These are phyloP conservation scores for Agonopterix alstromeriana DNA, from an alignment of 2,888 invertebrate species.

Conservation along the genomic window DNA sequence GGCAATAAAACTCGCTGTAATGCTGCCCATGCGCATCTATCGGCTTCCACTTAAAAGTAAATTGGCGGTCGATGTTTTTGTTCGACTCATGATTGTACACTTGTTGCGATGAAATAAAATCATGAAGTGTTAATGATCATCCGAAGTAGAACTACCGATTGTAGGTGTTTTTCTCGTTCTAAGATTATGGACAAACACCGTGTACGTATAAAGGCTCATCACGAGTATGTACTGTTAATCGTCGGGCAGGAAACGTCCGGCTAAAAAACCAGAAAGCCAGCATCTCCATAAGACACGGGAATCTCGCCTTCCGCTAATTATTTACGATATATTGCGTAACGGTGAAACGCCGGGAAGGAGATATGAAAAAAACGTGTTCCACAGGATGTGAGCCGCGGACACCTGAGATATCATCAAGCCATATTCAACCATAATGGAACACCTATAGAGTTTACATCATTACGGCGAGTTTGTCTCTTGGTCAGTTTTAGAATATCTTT, in stretches of 20 bases:
- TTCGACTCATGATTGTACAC: neutral
- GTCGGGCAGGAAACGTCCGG: constrained; percentile 57
- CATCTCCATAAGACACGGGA: constrained; percentile 74
- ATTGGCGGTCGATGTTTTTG: constrained; percentile 14
- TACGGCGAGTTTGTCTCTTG: constrained; percentile 29
- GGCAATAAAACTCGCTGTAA: constrained; percentile 41
- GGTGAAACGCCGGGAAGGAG: constrained; percentile 75
- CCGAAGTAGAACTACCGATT: neutral
- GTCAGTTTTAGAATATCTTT: constrained; percentile 70
- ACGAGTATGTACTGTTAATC: constrained; percentile 36
- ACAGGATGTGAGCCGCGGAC: constrained; percentile 62
- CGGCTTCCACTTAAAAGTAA: constrained; percentile 25
- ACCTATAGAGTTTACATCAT: constrained; percentile 37
- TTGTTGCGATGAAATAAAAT: constrained; percentile 1
- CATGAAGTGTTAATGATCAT: neutral
- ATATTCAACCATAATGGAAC: constrained; percentile 36
- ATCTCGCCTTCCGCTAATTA: constrained; percentile 76
- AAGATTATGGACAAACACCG: constrained; percentile 8
- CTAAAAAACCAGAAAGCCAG: constrained; percentile 63
- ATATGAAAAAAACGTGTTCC: constrained; percentile 66
- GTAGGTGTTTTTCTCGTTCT: neutral
- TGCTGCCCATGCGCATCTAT: constrained; percentile 38
- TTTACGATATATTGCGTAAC: constrained; percentile 76
- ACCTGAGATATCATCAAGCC: constrained; percentile 28
- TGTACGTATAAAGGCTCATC: constrained; percentile 29